Evolutionary conservation across 1,140 invertebrate genomes (phyloP).

Genomic region (Pseudomyrmex cubaensis): DNA sequence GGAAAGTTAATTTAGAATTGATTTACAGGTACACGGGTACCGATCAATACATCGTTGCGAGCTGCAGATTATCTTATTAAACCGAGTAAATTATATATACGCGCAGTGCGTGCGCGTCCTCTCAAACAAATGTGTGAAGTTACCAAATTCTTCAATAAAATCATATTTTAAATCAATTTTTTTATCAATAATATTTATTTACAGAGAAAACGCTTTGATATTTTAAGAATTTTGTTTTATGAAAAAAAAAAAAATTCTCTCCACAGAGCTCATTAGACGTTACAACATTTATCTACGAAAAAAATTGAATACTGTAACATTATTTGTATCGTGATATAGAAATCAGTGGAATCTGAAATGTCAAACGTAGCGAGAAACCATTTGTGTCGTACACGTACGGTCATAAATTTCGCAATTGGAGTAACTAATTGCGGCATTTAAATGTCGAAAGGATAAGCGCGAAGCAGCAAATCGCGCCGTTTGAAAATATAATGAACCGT

Average conservation of each 20-base stretch:
- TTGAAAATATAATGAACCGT: slow-evolving; percentile 46
- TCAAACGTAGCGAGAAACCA: slow-evolving; percentile 31
- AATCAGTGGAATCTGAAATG: slow-evolving; percentile 36
- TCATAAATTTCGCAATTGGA: slow-evolving; percentile 45
- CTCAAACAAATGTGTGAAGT: not conserved
- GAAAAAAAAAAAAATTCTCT: no score
- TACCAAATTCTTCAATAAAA: not conserved
- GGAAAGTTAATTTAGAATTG: slow-evolving; percentile 61
- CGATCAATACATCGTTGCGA: slow-evolving; percentile 34
- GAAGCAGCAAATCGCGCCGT: not conserved
- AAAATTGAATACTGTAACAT: not conserved
- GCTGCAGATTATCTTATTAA: slow-evolving; percentile 48
- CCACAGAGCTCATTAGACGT: no score
- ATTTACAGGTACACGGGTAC: slow-evolving; percentile 54
- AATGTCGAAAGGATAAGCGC: slow-evolving; percentile 58
- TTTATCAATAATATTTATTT: not conserved
- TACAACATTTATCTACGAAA: not conserved
- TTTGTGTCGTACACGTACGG: not conserved
- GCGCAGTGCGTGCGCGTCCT: not conserved
- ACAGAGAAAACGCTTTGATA: not conserved
- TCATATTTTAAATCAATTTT: not conserved
- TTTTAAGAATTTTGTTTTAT: not conserved
- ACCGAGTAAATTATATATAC: slow-evolving; percentile 29
- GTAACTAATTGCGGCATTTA: slow-evolving; percentile 54
- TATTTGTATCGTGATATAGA: not conserved